Evolutionary conservation across 2,888 invertebrate species (phyloP), one percentile per base, ranked within the genome.

Genomic region (Gastrophysa polygoni): DNA sequence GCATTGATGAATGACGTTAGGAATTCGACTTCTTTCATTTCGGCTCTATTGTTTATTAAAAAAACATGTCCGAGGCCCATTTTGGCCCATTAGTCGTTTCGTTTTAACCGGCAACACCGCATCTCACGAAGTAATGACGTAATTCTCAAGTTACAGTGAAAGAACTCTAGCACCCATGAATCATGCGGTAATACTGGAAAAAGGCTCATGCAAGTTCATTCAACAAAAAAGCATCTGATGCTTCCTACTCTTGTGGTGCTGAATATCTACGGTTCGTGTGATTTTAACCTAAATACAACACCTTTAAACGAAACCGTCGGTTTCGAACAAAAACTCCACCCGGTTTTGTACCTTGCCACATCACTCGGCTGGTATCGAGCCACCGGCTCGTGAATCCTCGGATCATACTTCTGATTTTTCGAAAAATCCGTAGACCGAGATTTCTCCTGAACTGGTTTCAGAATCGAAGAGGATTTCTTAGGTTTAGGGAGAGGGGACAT

Each of bases 281-380:
- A 5, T 60, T 59, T 69, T 61, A 68, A 59, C 61, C 68, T 68
- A 70, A 69, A 79, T 79, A 79, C 79, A 76, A 77, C 87, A 91
- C 91, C 89, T 90, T 90, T 86, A 79, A 89, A 89, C 79, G 88
- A 89, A 82, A 91, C 90, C 71, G 89, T 87, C 74, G 89, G 89
- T 81, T 87, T 85, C 65, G 82, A 77, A 74, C 85, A 85, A 71
- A 83, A 84, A 64, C 83, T 82, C 80, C 83, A 84, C 82, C 83
- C 83, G 70, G 78, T 77, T 75, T 73, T 78, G 76, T 77, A 82
- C 79, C 78, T 80, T 77, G 73, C 74, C 73, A 72, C 71, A 70
- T 80, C 79, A 49, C 21, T 63, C 56, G 91, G 92, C 77, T 90
- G 90, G 79, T 93, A 93, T 61, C 92, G 88, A 73, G 87, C 89